Base-by-base conservation (phyloP, 2,113 vertebrate genomes). In the Thamnaconus septentrionalis region DNA sequence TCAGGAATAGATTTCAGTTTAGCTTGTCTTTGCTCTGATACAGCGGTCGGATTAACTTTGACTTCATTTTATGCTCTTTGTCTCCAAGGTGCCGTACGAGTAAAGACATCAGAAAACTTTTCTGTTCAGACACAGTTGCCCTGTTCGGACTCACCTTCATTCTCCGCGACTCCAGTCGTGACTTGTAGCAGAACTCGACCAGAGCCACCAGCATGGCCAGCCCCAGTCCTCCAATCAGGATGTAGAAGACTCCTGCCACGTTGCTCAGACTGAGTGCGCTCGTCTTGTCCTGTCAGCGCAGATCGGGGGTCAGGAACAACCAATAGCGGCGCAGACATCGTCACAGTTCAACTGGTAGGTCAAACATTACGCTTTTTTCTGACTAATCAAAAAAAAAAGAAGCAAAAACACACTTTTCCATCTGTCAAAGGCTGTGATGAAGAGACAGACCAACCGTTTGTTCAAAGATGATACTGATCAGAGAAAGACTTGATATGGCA, bases 111-210 rank as follows among this genome's bases (percentile, higher is more conserved):
- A 48, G 3, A 1, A 48, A 31, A 31, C 18, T 31, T 31, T 31
- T 31, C 18, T 31, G 18, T 31, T 31, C 18, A 31, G 18, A 31
- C 18, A 31, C 18, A 31, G 18, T 31, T 31, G 8, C 1, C 10
- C 5, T 6, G 50, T 3, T 9, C 2, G 4, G 6, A 59, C 92
- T 91, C 90, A 99, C 97, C 97, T 98, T 98, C 97, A 99, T 99
- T 80, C 95, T 89, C 69, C 93, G 93, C 8, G 97, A 97, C 91
- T 99, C 96, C 44, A 96, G 94, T 73, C 96, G 92, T 52, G 96
- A 99, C 90, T 99, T 99, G 94, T 98, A 99, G 93, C 97, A 99
- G 93, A 99, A 99, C 91, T 99, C 97, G 70, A 98, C 94, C 91
- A 99, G 93, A 61, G 97, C 96, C 88, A 99, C 97, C 83, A 99